These are phyloP conservation scores for Thalassoma bifasciatum DNA, from an alignment of 2,113 vertebrate genomes.

Conservation along the genomic window DNA sequence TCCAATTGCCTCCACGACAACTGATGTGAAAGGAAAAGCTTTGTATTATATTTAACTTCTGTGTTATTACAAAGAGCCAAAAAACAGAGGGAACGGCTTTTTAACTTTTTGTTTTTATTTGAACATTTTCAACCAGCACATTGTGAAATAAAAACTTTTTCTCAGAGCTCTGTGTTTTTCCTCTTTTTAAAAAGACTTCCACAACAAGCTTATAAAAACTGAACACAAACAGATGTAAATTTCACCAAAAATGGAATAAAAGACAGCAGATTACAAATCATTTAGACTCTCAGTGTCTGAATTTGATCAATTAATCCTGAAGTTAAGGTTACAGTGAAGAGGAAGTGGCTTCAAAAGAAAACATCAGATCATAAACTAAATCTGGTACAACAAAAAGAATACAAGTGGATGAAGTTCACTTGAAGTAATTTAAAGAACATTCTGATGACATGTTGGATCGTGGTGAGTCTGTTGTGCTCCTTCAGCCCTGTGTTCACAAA, in stretches of 20 bases:
- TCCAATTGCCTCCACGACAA: not conserved
- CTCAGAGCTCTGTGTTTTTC: not conserved
- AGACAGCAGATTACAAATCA: not conserved
- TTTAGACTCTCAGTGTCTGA: not conserved
- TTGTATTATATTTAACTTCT: not conserved
- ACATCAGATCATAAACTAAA: not conserved
- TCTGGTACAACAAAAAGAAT: no score
- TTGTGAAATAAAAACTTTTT: slow-evolving; percentile 5
- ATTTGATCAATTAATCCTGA: not conserved
- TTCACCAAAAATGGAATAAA: not conserved
- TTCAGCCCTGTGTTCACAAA: not conserved
- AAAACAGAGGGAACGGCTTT: not conserved
- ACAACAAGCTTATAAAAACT: not conserved
- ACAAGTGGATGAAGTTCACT: no score
- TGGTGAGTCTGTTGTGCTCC: not conserved
- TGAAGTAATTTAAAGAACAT: no score
- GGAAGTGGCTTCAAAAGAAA: not conserved
- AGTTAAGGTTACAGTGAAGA: not conserved
- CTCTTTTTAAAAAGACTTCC: not conserved
- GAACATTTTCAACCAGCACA: not conserved
- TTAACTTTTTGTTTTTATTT: not conserved
- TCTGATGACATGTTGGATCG: not conserved
- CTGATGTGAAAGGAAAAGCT: no score
- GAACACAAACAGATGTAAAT: not conserved
- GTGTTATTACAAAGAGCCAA: not conserved